phyloP scores from a whole-genome alignment of 2,888 invertebrate species.

The Lycocerus yunnanus region DNA sequence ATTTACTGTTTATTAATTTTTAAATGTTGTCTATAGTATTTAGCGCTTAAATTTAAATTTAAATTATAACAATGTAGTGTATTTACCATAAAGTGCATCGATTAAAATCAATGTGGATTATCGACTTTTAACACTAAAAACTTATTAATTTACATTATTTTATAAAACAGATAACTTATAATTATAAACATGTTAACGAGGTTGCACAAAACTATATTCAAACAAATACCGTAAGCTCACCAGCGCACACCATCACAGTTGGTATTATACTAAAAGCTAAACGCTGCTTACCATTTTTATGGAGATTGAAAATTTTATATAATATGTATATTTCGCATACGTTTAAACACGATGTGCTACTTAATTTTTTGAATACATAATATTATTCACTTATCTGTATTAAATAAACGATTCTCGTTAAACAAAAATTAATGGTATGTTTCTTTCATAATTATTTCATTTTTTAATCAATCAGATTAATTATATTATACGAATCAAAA shows the following conservation, averaged over 20 bases:
- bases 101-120: neutral
- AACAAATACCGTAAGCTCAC: conserved; percentile 1
- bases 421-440: too few species aligned
- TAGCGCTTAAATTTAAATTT: neutral
- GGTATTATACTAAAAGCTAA: conserved; percentile 7
- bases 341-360: neutral
- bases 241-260: conserved; percentile 11
- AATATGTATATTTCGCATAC: neutral
- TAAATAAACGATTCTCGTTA: too few species aligned
- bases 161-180: neutral
- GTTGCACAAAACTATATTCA: neutral
- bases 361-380: neutral
- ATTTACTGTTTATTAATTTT: neutral
- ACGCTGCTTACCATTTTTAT: neutral
- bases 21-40: neutral
- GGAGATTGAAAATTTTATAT: neutral
- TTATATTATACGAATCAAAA: too few species aligned
- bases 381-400: too few species aligned
- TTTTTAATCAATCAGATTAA: too few species aligned
- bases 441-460: too few species aligned
- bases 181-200: neutral
- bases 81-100: neutral
- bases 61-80: neutral
- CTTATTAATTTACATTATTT: neutral
- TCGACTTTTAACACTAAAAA: neutral